Evolutionary conservation across 2,888 invertebrate species (phyloP).

Genomic region (Thymelicus acteon): DNA sequence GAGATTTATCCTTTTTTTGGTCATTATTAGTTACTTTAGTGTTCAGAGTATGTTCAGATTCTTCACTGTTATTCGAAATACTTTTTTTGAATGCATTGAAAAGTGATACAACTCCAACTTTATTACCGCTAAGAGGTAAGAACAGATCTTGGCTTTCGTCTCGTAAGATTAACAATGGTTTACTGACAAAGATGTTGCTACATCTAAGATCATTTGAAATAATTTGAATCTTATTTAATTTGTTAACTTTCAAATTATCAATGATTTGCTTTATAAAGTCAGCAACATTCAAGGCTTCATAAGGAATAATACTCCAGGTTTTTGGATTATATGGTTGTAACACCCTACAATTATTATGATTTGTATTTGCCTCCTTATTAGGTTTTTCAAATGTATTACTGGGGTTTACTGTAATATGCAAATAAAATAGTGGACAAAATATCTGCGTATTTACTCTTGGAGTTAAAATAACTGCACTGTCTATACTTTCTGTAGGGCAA

Average conservation of each 20-base stretch:
- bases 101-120: constrained; percentile 19
- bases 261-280: constrained; percentile 5
- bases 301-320: constrained; percentile 4
- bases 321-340: constrained; percentile 47
- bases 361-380: background rate
- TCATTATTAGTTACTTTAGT: background rate
- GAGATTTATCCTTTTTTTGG: background rate
- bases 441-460: background rate
- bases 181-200: background rate
- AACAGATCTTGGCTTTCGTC: background rate
- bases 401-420: background rate
- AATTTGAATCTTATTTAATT: background rate
- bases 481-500: background rate
- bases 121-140: background rate
- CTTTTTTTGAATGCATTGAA: constrained; percentile 23
- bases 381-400: background rate
- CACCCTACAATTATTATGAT: constrained; percentile 44
- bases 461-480: background rate
- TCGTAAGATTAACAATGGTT: background rate
- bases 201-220: background rate
- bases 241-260: background rate
- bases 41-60: background rate
- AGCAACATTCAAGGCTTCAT: background rate
- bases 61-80: background rate
- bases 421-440: background rate